A percentile compares a stretch with the other conserved stretches of the same genome.
phyloP scores from a whole-genome alignment of 2,113 vertebrate genomes.

The Trematomus loennbergii region DNA sequence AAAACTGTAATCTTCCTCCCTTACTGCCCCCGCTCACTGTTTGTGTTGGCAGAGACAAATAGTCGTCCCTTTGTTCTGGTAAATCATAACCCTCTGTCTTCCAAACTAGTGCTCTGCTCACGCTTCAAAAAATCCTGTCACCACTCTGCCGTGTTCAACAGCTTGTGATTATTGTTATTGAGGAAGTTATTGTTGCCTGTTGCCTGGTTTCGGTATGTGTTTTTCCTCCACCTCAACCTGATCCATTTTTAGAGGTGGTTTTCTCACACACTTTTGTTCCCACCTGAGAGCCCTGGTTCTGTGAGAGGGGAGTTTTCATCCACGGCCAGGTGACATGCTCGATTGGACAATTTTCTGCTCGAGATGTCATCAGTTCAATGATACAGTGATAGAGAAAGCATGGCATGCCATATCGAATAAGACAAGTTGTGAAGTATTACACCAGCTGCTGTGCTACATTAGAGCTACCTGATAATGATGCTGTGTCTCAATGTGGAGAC shows the following conservation, averaged over 20 bases:
- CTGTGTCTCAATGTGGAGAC: too few species aligned
- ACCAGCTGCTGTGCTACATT: conserved; percentile 24
- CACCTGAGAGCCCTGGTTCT: conserved; percentile 61
- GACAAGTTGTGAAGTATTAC: conserved; percentile 48
- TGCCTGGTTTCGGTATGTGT: conserved; percentile 53
- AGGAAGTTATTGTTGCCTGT: conserved; percentile 62
- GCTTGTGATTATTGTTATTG: conserved; percentile 73
- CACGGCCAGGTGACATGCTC: conserved; percentile 60
- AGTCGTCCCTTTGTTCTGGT: conserved; percentile 64
- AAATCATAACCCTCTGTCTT: conserved; percentile 56
- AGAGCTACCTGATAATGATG: conserved; percentile 7
- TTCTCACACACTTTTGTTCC: conserved; percentile 64
- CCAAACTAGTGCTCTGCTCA: conserved; percentile 42
- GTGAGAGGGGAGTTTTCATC: conserved; percentile 33
- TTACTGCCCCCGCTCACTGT: conserved; percentile 60
- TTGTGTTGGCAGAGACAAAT: conserved; percentile 65
- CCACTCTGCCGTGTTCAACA: conserved; percentile 59
- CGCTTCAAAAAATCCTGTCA: conserved; percentile 58
- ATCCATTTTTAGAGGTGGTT: conserved; percentile 65
- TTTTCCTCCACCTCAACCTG: conserved; percentile 53
- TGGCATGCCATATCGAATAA: conserved; percentile 53
- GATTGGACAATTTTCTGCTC: conserved; percentile 76
- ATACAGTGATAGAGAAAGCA: conserved; percentile 66
- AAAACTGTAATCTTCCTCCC: conserved; percentile 69
- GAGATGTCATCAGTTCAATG: conserved; percentile 69